These are phyloP conservation scores for Thunnus maccoyii DNA, from an alignment of 2,113 vertebrate genomes.

Conservation along the genomic window DNA sequence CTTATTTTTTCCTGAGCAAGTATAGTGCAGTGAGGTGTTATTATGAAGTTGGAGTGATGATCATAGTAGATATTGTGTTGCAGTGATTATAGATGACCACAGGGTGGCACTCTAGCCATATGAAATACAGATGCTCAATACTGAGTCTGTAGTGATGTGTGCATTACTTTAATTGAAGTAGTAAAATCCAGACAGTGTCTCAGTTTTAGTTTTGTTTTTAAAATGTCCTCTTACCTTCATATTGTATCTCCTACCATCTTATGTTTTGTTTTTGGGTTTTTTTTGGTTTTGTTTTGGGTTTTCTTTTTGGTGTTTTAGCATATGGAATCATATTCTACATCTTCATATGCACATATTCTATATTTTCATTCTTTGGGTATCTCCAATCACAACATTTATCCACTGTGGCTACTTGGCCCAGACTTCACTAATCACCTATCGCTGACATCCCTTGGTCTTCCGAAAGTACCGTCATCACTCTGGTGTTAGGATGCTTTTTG, in stretches of 20 bases:
- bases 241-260: too few species aligned
- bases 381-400: neutral
- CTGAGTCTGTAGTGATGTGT: neutral
- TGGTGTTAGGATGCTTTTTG: slow-evolving; percentile 12
- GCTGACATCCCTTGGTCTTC: neutral
- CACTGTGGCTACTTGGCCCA: neutral
- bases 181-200: neutral
- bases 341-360: neutral
- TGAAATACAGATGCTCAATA: neutral
- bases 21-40: neutral
- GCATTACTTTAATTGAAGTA: neutral
- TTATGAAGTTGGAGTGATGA: neutral
- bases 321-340: neutral
- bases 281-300: too few species aligned
- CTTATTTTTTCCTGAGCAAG: neutral
- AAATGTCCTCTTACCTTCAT: neutral
- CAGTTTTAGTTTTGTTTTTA: neutral
- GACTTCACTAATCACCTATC: neutral
- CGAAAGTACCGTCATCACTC: neutral
- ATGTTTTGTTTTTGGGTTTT: neutral
- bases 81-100: slow-evolving; percentile 46
- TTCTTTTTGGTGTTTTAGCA: neutral
- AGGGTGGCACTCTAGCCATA: slow-evolving; percentile 37
- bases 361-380: neutral
- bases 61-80: neutral